Base-by-base conservation (phyloP, 2,797 vertebrate genomes). In the Kryptopterus vitreolus region DNA sequence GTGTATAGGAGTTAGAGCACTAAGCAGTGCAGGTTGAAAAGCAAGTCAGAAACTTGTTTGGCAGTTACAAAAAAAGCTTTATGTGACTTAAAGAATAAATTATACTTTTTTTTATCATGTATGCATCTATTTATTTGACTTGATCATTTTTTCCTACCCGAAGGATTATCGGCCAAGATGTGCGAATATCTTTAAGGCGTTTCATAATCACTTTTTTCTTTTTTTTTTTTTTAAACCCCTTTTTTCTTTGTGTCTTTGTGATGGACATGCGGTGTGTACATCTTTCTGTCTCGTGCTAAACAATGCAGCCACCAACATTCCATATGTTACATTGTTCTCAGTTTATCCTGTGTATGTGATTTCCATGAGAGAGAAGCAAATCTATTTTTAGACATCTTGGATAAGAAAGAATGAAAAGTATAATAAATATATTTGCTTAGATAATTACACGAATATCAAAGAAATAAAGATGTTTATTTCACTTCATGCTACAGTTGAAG, bases 111-210 rank as follows among this genome's bases (percentile, higher is more conserved):
- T 93, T 92, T 95, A 93, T 93, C 90, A 94, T 94, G 92, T 95
- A 95, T 94, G 92, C 94, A 94, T 96, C 93, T 97, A 96, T 97
- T 96, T 97, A 95, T 97, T 95, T 95, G 92, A 95, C 88, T 92
- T 87, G 91, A 73, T 65, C 66, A 58, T 69, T 69, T 66, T 57
- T 57, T 61, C 62, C 73, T 70, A 57, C 81, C 84, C 79, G 89
- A 90, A 92, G 89, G 89, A 91, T 87, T 91, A 79, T 86, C 90
- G 72, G 91, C 92, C 86, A 88, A 88, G 80, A 91, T 81, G 88
- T 92, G 92, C 89, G 90, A 87, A 89, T 77, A 88, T 85, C 86
- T 87, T 84, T 87, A 88, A 81, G 77, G 87, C 87, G 94, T 89
- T 85, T 90, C 84, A 63, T 87, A 85, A 77, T 91, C 82, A 83